These are phyloP conservation scores for Lycodopsis pacificus DNA, from an alignment of 2,797 vertebrate species.

Conservation along the genomic window DNA sequence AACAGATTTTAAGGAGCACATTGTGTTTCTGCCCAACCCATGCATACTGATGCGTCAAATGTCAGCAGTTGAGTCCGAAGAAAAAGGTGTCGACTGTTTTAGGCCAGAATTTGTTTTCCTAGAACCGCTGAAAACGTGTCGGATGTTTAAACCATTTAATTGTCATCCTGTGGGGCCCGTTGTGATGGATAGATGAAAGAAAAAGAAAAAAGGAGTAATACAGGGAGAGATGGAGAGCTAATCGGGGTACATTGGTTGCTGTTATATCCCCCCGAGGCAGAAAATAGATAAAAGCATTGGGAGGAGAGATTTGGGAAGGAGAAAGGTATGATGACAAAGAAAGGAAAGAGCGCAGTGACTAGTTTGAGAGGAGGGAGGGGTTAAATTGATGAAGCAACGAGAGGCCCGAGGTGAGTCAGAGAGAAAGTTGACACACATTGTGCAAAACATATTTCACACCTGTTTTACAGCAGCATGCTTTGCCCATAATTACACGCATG, in stretches of 20 bases:
- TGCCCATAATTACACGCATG: constrained; percentile 79
- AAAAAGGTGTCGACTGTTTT: constrained; percentile 64
- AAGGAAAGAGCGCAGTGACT: constrained; percentile 45
- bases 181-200: constrained; percentile 59
- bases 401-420: constrained; percentile 58
- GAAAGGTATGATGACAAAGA: constrained; percentile 35
- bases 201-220: constrained; percentile 48
- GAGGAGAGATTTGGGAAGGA: constrained; percentile 38
- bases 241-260: constrained; percentile 85
- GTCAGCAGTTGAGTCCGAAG: constrained; percentile 59
- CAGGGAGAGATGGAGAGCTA: constrained; percentile 68
- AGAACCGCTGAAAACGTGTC: constrained; percentile 22
- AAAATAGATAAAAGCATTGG: constrained; percentile 71
- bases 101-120: constrained; percentile 50
- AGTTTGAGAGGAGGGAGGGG: constrained; percentile 37
- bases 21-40: constrained; percentile 54
- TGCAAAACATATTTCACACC: constrained; percentile 79
- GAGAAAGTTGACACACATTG: constrained; percentile 52
- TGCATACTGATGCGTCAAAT: constrained; percentile 35
- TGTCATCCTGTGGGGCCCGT: constrained; percentile 55
- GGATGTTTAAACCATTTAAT: constrained; percentile 41
- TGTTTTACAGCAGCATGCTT: constrained; percentile 81
- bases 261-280: constrained; percentile 81
- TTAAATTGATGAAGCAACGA: constrained; percentile 39
- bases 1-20: background rate